Percentiles rank a stretch among this genome's conserved stretches.
phyloP scores from a whole-genome alignment of 2,113 vertebrate species.

The Guaruba guarouba region DNA sequence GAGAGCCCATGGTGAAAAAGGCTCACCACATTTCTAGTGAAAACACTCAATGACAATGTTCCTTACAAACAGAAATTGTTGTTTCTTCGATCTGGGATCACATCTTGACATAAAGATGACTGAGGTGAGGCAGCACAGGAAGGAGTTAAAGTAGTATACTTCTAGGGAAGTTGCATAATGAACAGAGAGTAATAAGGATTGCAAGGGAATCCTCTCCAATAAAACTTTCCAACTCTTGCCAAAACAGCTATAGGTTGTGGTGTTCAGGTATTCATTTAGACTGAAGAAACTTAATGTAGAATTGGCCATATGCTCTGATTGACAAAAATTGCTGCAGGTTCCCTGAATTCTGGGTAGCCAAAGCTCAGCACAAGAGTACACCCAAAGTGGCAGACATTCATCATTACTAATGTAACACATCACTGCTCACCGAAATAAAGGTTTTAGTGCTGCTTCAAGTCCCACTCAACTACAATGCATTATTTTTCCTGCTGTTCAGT shows the following conservation, averaged over 20 bases:
- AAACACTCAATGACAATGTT: neutral
- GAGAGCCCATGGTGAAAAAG: neutral
- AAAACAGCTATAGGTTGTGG: neutral
- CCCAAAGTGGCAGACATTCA: neutral
- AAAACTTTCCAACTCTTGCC: neutral
- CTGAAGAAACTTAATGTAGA: neutral
- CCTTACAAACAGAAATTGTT: neutral
- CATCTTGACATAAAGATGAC: neutral
- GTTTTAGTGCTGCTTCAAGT: neutral
- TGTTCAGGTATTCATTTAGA: slow-evolving; percentile 12
- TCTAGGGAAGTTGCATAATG: neutral
- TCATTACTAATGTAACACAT: neutral
- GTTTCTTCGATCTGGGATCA: neutral
- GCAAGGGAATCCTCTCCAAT: neutral
- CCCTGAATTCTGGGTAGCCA: neutral
- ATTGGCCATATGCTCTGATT: neutral
- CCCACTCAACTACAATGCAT: neutral
- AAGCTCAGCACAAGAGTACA: neutral
- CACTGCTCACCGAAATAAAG: neutral
- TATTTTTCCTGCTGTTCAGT: neutral
- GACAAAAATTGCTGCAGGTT: neutral
- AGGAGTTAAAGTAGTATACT: neutral
- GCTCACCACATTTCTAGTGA: neutral
- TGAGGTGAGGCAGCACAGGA: neutral
- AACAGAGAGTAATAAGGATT: neutral